A percentile compares a stretch with the other conserved stretches of the same genome.
These are phyloP conservation scores for Rhadinocentrus ornatus DNA, from an alignment of 2,797 vertebrate genomes.

Conservation along the genomic window DNA sequence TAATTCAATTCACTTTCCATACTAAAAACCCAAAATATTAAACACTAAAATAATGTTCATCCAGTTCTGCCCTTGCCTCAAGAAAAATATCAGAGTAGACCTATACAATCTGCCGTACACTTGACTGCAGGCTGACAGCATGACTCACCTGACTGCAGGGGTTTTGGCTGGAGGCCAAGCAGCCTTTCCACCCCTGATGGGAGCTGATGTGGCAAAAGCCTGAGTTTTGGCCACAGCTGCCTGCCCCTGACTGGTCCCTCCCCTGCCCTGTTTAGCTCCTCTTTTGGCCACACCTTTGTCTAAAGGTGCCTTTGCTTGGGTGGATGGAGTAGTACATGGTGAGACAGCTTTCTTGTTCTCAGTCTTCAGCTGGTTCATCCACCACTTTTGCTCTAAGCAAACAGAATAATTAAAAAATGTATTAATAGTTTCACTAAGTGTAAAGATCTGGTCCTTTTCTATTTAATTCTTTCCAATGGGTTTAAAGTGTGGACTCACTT, in stretches of 20 bases:
- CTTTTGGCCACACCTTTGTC: slow-evolving; percentile 36
- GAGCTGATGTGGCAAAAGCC: not conserved
- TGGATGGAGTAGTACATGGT: slow-evolving; percentile 22
- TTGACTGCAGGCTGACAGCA: not conserved
- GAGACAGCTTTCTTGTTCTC: slow-evolving; percentile 38
- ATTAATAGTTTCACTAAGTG: not conserved
- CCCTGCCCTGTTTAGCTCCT: slow-evolving; percentile 42
- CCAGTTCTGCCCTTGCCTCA: slow-evolving; percentile 5
- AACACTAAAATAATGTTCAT: slow-evolving; percentile 3
- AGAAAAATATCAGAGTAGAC: slow-evolving; percentile 1
- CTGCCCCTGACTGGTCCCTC: slow-evolving; percentile 31
- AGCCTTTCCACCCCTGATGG: slow-evolving; percentile 47
- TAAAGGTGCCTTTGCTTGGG: slow-evolving; percentile 28
- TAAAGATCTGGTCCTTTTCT: not conserved
- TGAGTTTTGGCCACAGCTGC: slow-evolving; percentile 46
- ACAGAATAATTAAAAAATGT: not conserved
- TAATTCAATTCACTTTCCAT: not conserved
- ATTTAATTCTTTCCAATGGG: not conserved
- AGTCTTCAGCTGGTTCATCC: slow-evolving; percentile 60
- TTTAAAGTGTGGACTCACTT: slow-evolving; percentile 58
- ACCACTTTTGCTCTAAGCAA: slow-evolving; percentile 77
- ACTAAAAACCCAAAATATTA: not conserved
- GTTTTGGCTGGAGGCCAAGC: slow-evolving; percentile 40
- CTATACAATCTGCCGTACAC: not conserved
- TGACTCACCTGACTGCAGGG: slow-evolving; percentile 63